These are phyloP conservation scores for Amiota mariae DNA, from an alignment of 2,888 invertebrate species.

Conservation along the genomic window DNA sequence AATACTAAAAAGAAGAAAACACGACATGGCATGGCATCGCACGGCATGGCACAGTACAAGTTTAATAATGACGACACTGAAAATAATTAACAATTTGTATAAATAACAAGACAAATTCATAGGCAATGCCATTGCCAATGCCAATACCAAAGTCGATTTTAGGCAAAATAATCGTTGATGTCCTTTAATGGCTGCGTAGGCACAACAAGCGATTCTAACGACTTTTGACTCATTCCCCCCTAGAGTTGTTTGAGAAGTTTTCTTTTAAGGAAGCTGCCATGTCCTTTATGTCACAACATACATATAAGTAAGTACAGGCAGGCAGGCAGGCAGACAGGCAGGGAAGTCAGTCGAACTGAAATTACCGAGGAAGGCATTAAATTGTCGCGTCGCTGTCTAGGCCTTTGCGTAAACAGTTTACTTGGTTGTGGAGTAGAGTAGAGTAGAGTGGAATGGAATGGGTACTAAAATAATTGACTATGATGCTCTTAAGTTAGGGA, in stretches of 20 bases:
- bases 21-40: no score
- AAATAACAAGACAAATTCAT: constrained; percentile 48
- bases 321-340: constrained; percentile 14
- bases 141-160: no score
- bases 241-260: neutral
- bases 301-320: constrained; percentile 12
- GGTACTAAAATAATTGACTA: constrained; percentile 12
- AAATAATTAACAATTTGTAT: constrained; percentile 65
- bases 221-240: neutral
- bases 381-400: constrained; percentile 47
- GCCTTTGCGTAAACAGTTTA: constrained; percentile 40
- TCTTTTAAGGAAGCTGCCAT: no score
- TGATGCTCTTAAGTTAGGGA: neutral
- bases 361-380: constrained; percentile 41
- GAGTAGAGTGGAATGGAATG: neutral
- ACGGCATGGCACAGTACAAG: constrained; percentile 41
- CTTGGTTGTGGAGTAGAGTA: constrained; percentile 37
- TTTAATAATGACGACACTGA: constrained; percentile 62
- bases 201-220: constrained; percentile 8
- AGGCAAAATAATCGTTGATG: constrained; percentile 21
- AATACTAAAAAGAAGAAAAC: neutral
- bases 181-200: constrained; percentile 16
- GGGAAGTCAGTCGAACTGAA: no score
- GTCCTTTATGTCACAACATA: neutral
- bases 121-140: neutral